Base-by-base conservation (phyloP, 2,797 vertebrate species). In the Phataginus tricuspis region DNA sequence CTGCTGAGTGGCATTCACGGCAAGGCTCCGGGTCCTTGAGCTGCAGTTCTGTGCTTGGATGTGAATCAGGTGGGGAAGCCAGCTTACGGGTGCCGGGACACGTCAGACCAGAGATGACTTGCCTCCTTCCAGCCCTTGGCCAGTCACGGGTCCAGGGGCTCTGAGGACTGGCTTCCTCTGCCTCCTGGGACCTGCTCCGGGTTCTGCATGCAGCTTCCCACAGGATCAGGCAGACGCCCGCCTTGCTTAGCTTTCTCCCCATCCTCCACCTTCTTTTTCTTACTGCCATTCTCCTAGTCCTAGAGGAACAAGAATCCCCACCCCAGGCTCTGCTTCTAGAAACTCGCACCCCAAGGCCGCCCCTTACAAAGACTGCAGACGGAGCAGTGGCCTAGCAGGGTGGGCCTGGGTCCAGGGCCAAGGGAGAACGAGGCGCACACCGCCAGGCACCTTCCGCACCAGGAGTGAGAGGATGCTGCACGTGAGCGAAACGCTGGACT, bases 1-100 rank as follows among this genome's bases (percentile, higher is more conserved):
- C 15, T 16, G 19, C 8, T 2, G n/a, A 23, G 31, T 0, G 1
- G 12, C 55, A 15, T 75, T 90, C 49, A 34, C 0, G 0, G 7
- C 4, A 2, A n/a, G 57, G 7, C 0, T 9, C 19, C 15, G 6
- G 42, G 13, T 31, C 23, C 55, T 59, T 14, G 12, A 3, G 7
- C 13, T 7, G 4, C 0, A 0, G 12, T 78, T 72, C 66, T 59
- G 34, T 27, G 25, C 63, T 69, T 80, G 37, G 39, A 31, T 39
- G 6, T 37, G 45, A 77, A 9, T 7, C 1, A 57, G 61, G 19
- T 27, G 42, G 61, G 42, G 6, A 68, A 68, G 9, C 11, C 31
- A 78, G 49, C 6, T 55, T 53, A 5, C 18, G 9, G 29, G 10
- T 27, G 37, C 34, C 23, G 25, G 27, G 27, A 66, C 14, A 39